Conservation (phyloP, 2,888 invertebrate genomes). For the Callinectes sapidus region DNA sequence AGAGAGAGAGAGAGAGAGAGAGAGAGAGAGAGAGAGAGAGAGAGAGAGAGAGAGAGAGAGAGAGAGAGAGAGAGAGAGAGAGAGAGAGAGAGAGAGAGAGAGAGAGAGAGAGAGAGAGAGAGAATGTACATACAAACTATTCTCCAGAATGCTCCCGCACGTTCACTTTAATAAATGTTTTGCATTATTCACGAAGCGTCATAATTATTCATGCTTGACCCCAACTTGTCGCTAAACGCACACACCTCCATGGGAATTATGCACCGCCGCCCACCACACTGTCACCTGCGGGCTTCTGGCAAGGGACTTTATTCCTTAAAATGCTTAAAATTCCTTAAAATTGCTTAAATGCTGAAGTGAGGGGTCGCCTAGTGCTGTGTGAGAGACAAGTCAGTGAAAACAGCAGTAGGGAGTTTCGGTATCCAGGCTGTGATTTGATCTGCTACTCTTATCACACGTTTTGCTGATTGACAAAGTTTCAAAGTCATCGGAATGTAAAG, state of each 20-base stretch:
- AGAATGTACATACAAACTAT: neutral
- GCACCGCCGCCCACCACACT: neutral
- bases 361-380: neutral
- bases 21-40: conserved; percentile 1
- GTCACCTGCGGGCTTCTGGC: neutral
- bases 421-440: neutral
- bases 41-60: conserved; percentile 1
- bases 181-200: neutral
- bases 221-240: neutral
- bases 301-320: neutral
- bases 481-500: too few species aligned
- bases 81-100: conserved; percentile 1
- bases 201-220: neutral
- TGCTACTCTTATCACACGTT: too few species aligned
- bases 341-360: neutral
- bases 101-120: neutral
- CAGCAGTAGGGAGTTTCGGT: neutral
- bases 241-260: neutral
- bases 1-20: conserved; percentile 1
- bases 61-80: conserved; percentile 1
- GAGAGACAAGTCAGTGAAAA: neutral
- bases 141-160: neutral
- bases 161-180: neutral
- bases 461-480: too few species aligned
- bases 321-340: too few species aligned